Conservation (phyloP, 2,888 invertebrate species). For the Agrochola lychnidis region DNA sequence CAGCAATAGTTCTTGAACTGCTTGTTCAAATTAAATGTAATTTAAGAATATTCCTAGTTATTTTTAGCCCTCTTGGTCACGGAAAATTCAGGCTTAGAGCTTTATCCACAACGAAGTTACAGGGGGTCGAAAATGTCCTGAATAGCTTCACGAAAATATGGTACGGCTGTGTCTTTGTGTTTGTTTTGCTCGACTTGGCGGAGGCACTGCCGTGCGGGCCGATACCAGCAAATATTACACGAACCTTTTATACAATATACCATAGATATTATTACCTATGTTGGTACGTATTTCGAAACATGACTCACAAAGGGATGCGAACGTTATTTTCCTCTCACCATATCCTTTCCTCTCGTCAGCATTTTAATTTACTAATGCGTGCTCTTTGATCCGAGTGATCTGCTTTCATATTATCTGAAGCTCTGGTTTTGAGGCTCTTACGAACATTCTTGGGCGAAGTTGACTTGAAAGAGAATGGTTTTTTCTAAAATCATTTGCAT, state of each 20-base stretch:
- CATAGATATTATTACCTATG: not conserved
- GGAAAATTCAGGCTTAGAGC: too few species aligned
- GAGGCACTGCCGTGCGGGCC: too few species aligned
- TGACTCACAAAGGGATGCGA: slow-evolving; percentile 34
- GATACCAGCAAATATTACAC: not conserved
- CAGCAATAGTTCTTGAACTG: too few species aligned
- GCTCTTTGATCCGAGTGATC: slow-evolving; percentile 49
- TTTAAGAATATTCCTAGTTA: too few species aligned
- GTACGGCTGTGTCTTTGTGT: too few species aligned
- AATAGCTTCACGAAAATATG: too few species aligned
- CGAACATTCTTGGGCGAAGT: not conserved
- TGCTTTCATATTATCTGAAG: slow-evolving; percentile 33
- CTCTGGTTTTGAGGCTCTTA: slow-evolving; percentile 20
- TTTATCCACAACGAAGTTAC: too few species aligned
- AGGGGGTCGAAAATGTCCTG: too few species aligned
- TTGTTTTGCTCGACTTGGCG: too few species aligned
- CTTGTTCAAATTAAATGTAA: too few species aligned
- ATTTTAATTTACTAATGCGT: slow-evolving; percentile 62
- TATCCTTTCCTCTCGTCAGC: slow-evolving; percentile 37
- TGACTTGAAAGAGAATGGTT: slow-evolving; percentile 12
- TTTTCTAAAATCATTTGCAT: not conserved
- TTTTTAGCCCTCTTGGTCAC: too few species aligned
- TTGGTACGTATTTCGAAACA: slow-evolving; percentile 14
- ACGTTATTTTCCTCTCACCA: slow-evolving; percentile 41
- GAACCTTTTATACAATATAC: not conserved